Percentiles rank a stretch among this genome's conserved stretches.
Evolutionary conservation across 2,888 invertebrate genomes (phyloP).

Genomic region (Dexiosoma caninum): DNA sequence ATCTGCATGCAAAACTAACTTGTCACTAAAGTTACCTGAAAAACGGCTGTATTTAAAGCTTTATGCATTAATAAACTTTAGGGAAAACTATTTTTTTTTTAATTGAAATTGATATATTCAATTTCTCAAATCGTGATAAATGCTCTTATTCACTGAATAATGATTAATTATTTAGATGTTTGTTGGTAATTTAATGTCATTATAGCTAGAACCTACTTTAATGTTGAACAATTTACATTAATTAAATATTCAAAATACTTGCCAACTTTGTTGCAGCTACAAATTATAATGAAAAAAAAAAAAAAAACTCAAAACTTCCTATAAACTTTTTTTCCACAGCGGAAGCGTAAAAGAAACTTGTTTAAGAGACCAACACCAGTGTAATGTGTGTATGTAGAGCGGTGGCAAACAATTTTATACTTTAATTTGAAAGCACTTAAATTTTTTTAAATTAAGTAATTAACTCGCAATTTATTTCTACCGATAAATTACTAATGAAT

Average conservation of each 20-base stretch:
- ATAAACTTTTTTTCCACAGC: conserved; percentile 2
- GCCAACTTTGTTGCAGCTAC: conserved; percentile 15
- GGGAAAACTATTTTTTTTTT: background rate
- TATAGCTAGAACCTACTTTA: conserved; percentile 6
- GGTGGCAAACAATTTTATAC: background rate
- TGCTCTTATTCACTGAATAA: background rate
- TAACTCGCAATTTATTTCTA: background rate
- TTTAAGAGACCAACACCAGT: conserved; percentile 9
- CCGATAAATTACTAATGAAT: background rate
- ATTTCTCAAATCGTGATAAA: background rate
- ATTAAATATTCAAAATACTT: conserved; percentile 25
- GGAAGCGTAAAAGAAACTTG: conserved; percentile 17
- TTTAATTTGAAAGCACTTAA: background rate
- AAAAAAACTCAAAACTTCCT: background rate
- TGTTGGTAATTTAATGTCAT: conserved; percentile 34
- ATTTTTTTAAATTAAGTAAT: background rate
- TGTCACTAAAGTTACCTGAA: too few species aligned
- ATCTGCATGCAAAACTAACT: too few species aligned
- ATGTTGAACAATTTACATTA: conserved; percentile 16
- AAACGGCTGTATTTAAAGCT: too few species aligned
- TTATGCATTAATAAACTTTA: too few species aligned
- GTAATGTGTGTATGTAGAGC: background rate
- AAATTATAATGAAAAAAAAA: background rate
- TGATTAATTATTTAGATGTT: conserved; percentile 35
- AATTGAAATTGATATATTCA: background rate